Conservation (phyloP, 2,797 vertebrate genomes). For the Squalus acanthias region DNA sequence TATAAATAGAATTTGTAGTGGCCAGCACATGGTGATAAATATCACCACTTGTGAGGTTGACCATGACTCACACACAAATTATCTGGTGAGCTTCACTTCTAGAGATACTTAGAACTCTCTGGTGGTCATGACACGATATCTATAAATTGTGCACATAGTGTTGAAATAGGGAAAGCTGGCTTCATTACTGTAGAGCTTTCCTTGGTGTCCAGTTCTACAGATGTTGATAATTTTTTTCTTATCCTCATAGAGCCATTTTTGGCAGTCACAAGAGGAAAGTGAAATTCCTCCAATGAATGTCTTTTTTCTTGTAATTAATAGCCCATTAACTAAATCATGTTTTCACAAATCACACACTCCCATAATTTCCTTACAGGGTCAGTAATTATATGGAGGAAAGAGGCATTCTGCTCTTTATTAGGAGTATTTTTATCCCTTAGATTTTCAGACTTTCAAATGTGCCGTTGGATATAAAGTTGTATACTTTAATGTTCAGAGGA, state of each 20-base stretch:
- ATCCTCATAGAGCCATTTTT: not conserved
- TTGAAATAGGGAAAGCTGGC: not conserved
- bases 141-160: not conserved
- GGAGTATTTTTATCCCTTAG: not conserved
- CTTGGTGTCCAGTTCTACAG: not conserved
- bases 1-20: slow-evolving; percentile 28
- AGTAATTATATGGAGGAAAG: slow-evolving; percentile 2
- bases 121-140: not conserved
- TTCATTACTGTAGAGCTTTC: not conserved
- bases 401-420: not conserved
- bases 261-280: not conserved
- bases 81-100: not conserved
- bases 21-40: slow-evolving; percentile 7
- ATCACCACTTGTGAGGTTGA: not conserved
- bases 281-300: not conserved
- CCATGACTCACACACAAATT: slow-evolving; percentile 26
- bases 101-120: slow-evolving; percentile 5
- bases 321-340: not conserved
- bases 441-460: not conserved
- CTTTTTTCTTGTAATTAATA: not conserved
- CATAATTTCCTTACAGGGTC: slow-evolving; percentile 20
- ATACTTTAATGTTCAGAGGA: not conserved
- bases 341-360: not conserved
- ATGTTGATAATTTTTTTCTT: not conserved
- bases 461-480: not conserved